Evolutionary conservation across 2,113 vertebrate genomes (phyloP).

Genomic region (Dipodomys stephensi): DNA sequence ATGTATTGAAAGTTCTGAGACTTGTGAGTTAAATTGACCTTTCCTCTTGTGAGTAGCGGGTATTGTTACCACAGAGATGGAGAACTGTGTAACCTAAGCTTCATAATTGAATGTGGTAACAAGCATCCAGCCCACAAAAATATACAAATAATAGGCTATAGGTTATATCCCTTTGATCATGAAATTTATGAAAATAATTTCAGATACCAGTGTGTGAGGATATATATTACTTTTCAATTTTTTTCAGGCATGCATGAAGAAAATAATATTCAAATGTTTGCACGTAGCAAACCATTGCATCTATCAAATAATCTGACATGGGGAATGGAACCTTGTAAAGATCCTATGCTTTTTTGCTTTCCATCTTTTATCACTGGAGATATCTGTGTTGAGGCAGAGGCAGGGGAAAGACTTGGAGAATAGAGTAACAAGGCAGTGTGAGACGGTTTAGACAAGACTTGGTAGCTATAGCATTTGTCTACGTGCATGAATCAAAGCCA

Average conservation of each 20-base stretch:
- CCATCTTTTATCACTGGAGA: slow-evolving; percentile 1
- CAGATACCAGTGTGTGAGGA: neutral
- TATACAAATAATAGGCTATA: neutral
- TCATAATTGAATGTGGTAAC: neutral
- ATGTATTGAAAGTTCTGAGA: neutral
- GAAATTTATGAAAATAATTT: slow-evolving; percentile 9
- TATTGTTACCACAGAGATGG: too few species aligned
- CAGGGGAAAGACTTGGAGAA: neutral
- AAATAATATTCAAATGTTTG: neutral
- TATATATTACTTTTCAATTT: slow-evolving; percentile 1
- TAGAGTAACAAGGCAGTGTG: neutral
- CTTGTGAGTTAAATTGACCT: neutral
- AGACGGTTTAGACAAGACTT: neutral
- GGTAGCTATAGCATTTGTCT: neutral
- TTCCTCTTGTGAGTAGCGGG: neutral
- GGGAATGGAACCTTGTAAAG: neutral
- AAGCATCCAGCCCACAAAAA: neutral
- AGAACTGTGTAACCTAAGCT: neutral
- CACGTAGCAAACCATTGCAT: neutral
- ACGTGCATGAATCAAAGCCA: neutral
- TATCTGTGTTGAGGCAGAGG: neutral
- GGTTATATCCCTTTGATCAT: neutral
- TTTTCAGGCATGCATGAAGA: neutral
- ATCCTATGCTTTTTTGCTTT: neutral
- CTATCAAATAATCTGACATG: neutral